Base-by-base conservation (phyloP, 53 echinoderm and acorn worm genomes). In the Astropecten irregularis region DNA sequence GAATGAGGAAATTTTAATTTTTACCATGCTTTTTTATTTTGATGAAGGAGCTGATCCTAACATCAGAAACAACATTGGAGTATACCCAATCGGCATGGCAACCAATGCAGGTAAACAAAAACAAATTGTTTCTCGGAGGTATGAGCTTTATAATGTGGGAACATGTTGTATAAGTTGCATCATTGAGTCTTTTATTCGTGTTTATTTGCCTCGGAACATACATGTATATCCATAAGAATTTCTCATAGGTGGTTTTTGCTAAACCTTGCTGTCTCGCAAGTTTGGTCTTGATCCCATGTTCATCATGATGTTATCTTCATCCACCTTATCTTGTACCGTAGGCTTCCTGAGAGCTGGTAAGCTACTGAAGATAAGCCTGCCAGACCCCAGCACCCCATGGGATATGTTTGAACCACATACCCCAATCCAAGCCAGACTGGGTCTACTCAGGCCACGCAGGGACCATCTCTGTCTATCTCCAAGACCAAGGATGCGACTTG, bases 71-170 rank as follows among this genome's bases (percentile, higher is more conserved):
- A 46, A 25, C 47, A 58, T 72, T 51, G 84, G 90, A 2, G 86
- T 93, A 22, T 85, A 76, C 27, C 90, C 93, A 8, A 84, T 90
- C 30, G 72, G 87, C 27, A 86, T 82, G 87, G 93, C 93, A 57
- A 49, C 81, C 59, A 93, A 84, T 87, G 77, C 87, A 71, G 93
- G 93, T 93, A 82, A 55, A 18, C 42, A 42, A 6, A 42, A 11
- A n/a, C n/a, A n/a, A n/a, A n/a, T n/a, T n/a, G n/a, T n/a, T n/a
- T n/a, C n/a, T n/a, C n/a, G n/a, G n/a, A n/a, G n/a, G n/a, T n/a
- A n/a, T n/a, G n/a, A n/a, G n/a, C n/a, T n/a, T n/a, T n/a, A n/a
- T n/a, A n/a, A n/a, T n/a, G n/a, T n/a, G n/a, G n/a, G n/a, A n/a
- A n/a, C n/a, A n/a, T n/a, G n/a, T n/a, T n/a, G n/a, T n/a, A n/a